A percentile compares a stretch with the other conserved stretches of the same genome.
phyloP scores from a whole-genome alignment of 2,888 invertebrate species.

The Stenichneumon culpator region DNA sequence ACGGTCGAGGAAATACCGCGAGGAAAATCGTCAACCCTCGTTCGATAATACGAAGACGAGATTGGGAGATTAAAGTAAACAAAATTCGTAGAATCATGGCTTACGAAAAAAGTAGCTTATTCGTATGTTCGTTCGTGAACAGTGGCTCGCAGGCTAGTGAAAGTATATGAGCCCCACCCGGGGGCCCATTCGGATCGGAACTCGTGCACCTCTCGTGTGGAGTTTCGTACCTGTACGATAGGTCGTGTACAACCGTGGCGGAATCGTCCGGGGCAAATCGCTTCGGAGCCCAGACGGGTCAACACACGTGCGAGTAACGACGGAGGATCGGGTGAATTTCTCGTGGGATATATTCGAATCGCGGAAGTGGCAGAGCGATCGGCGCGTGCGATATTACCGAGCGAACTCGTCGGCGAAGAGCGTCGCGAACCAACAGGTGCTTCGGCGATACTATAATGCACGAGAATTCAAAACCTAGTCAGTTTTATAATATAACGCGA shows the following conservation, averaged over 20 bases:
- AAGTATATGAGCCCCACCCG: constrained; percentile 78
- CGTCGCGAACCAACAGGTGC: constrained; percentile 1
- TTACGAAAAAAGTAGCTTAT: constrained; percentile 14
- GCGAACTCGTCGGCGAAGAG: neutral
- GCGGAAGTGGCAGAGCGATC: neutral
- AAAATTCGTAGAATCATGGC: neutral
- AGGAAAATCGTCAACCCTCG: neutral
- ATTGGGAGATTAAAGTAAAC: neutral
- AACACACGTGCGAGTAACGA: constrained; percentile 68
- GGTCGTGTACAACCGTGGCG: constrained; percentile 71
- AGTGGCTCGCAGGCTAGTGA: constrained; percentile 72
- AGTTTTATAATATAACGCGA: neutral
- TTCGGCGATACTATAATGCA: neutral
- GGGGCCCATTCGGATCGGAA: constrained; percentile 70
- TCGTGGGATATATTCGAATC: constrained; percentile 23
- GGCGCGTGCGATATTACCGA: constrained; percentile 34
- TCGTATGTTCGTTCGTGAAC: constrained; percentile 45
- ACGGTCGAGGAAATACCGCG: neutral
- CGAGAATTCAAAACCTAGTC: neutral
- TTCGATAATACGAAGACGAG: neutral
- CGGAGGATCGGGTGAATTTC: constrained; percentile 41
- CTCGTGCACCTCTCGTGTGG: constrained; percentile 74
- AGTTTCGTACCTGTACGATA: constrained; percentile 67
- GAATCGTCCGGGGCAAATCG: constrained; percentile 74
- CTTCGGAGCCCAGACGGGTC: constrained; percentile 71